These are phyloP conservation scores for Dasypogon diadema DNA, from an alignment of 2,888 invertebrate species.

Conservation along the genomic window DNA sequence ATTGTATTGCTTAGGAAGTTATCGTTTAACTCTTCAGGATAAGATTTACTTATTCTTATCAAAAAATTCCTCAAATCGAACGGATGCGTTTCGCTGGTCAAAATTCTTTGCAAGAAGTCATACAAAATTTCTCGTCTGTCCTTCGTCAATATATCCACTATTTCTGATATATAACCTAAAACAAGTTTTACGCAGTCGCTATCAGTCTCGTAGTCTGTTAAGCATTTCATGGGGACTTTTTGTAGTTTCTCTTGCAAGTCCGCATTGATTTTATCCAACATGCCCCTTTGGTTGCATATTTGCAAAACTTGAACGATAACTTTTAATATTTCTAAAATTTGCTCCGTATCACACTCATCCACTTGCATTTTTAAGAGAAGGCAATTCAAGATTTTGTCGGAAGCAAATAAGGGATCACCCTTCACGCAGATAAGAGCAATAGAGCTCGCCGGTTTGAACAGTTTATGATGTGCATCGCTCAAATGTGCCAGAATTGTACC, in stretches of 20 bases:
- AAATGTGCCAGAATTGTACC: constrained; percentile 64
- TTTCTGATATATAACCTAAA: constrained; percentile 70
- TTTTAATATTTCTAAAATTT: constrained; percentile 51
- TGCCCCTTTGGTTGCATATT: background rate
- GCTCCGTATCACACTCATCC: constrained; percentile 57
- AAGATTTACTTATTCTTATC: constrained; percentile 70
- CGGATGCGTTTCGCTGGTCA: constrained; percentile 65
- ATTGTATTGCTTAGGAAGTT: constrained; percentile 8
- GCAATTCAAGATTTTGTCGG: constrained; percentile 63
- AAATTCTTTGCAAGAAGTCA: constrained; percentile 70
- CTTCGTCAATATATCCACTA: constrained; percentile 68
- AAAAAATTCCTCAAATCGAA: constrained; percentile 64
- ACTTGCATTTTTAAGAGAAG: constrained; percentile 62
- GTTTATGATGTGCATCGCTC: constrained; percentile 64
- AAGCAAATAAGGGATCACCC: constrained; percentile 63
- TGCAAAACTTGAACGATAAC: constrained; percentile 23
- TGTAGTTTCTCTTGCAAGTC: constrained; percentile 44
- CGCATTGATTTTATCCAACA: constrained; percentile 52
- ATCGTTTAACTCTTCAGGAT: constrained; percentile 59
- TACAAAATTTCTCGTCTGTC: constrained; percentile 71
- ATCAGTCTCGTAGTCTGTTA: background rate
- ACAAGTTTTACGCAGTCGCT: constrained; percentile 71
- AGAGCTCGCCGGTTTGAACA: constrained; percentile 64
- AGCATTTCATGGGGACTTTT: constrained; percentile 42
- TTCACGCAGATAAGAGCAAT: constrained; percentile 65